Evolutionary conservation across 2,797 vertebrate genomes (phyloP).

Genomic region (Siniperca obscura): DNA sequence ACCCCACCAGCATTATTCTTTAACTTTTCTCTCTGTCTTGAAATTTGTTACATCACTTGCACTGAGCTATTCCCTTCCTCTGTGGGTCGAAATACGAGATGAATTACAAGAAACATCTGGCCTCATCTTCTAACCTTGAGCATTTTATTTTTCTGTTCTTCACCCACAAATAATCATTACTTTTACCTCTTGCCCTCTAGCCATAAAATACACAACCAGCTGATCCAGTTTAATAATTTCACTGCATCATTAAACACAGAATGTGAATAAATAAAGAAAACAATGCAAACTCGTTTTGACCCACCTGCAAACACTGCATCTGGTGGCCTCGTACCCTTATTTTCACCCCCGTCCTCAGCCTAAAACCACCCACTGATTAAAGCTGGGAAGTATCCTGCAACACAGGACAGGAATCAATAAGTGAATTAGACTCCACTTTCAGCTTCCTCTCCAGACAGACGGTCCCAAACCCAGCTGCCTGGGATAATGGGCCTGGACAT

Average conservation of each 20-base stretch:
- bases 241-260: not conserved
- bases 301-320: slow-evolving; percentile 55
- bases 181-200: not conserved
- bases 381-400: slow-evolving; percentile 86
- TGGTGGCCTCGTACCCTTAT: slow-evolving; percentile 54
- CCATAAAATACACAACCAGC: not conserved
- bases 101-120: not conserved
- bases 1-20: not conserved
- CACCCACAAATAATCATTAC: not conserved
- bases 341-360: slow-evolving; percentile 47
- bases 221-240: not conserved
- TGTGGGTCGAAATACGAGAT: not conserved
- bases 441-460: slow-evolving; percentile 84
- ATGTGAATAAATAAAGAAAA: slow-evolving; percentile 15
- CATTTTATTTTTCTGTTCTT: slow-evolving; percentile 7
- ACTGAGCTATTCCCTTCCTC: not conserved
- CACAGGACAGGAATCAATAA: slow-evolving; percentile 88
- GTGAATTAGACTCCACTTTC: slow-evolving; percentile 88
- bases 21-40: not conserved
- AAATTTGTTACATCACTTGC: not conserved
- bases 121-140: not conserved
- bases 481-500: slow-evolving; percentile 77
- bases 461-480: slow-evolving; percentile 85
- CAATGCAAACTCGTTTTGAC: slow-evolving; percentile 34
- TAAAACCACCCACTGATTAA: slow-evolving; percentile 67